Evolutionary conservation across 2,797 vertebrate genomes (phyloP), one percentile per base, ranked within the genome.

Genomic region (Anomalospiza imberbis): DNA sequence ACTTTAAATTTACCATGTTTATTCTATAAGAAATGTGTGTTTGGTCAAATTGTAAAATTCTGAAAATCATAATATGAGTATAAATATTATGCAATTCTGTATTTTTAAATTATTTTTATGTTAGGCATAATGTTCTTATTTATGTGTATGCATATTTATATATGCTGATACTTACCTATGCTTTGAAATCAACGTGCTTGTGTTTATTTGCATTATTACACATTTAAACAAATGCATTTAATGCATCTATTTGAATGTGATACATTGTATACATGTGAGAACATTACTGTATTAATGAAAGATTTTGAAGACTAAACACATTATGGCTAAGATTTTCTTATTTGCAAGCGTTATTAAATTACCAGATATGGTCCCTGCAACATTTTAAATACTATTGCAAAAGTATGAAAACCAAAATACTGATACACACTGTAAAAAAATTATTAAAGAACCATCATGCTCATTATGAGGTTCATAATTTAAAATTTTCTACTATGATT

Each of bases 161-260:
- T 94, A 65, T 96, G 91, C 96, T 85, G 95, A 82, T 92, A 83
- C 62, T 97, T 97, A 94, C 74, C 88, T 94, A 73, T 81, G 94
- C 95, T 97, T 97, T 94, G 92, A 97, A 97, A 97, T 96, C 95
- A 91, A 74, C 13, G 93, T 95, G 96, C 92, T 93, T 97, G 93
- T 94, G 94, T 96, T 98, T 97, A 96, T 97, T 97, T 97, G 92
- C 97, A 92, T 97, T 92, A 71, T 76, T 93, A n/a, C 96, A 92
- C 97, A 98, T 98, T 98, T 96, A 97, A 97, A 97, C 96, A 96
- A 96, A 97, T 97, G 95, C 87, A 96, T 79, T 84, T 79, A 85
- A 81, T 88, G 89, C 93, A 97, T 95, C 96, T 97, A 29, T 98
- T 98, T 97, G 95, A 98, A 97, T 98, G 97, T 97, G 96, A 70